phyloP scores from a whole-genome alignment of 2,113 vertebrate species.

The Sylvilagus bachmani region DNA sequence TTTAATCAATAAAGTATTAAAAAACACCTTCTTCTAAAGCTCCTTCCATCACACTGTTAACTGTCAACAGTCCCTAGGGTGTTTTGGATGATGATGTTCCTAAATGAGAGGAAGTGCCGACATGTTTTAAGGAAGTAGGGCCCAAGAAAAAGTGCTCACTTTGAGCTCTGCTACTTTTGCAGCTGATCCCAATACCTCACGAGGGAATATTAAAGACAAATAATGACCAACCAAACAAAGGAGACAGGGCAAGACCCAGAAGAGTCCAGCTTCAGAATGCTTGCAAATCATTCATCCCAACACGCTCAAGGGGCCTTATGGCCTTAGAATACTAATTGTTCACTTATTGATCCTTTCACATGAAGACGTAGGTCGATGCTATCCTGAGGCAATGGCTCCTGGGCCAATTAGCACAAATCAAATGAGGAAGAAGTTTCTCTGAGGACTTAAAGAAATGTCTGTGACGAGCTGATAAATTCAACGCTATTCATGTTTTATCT shows the following conservation, averaged over 20 bases:
- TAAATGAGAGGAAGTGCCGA: background rate
- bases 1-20: too few relatives aligned
- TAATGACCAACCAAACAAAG: too few relatives aligned
- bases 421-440: slow-evolving; percentile 30
- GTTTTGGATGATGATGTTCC: background rate
- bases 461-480: slow-evolving; percentile 25
- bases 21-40: slow-evolving; percentile 13
- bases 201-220: background rate
- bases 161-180: background rate
- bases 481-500: background rate
- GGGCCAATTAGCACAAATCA: slow-evolving; percentile 43
- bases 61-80: background rate
- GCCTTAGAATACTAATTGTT: slow-evolving; percentile 30
- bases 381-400: slow-evolving; percentile 43
- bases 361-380: background rate
- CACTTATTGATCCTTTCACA: slow-evolving; percentile 44
- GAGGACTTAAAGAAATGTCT: slow-evolving; percentile 26
- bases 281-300: slow-evolving; percentile 35
- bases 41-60: background rate
- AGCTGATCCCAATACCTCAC: background rate
- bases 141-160: background rate
- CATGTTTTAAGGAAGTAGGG: background rate
- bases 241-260: background rate
- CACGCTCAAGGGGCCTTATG: background rate
- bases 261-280: slow-evolving; percentile 5